These are phyloP conservation scores for Abramis brama DNA, from an alignment of 2,113 vertebrate genomes.

Conservation along the genomic window DNA sequence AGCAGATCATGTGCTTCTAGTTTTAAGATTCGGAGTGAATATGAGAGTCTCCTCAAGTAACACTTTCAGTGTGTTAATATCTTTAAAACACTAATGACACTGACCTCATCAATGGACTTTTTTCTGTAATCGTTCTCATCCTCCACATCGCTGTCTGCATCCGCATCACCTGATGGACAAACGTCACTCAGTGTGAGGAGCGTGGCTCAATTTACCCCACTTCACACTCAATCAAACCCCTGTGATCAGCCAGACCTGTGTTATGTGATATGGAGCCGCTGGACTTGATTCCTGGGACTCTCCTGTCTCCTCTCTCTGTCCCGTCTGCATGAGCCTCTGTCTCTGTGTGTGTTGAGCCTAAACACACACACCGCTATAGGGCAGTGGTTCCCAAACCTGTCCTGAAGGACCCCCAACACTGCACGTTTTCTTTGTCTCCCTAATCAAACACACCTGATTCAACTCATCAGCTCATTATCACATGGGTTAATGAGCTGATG, in stretches of 20 bases:
- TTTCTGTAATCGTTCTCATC: conserved; percentile 95
- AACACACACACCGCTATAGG: not conserved
- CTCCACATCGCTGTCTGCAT: conserved; percentile 93
- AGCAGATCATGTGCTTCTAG: no score
- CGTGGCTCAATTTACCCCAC: not conserved
- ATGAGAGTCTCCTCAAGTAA: not conserved
- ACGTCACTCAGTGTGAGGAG: not conserved
- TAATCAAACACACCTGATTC: no score
- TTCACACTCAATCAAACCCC: not conserved
- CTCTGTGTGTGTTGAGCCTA: conserved; percentile 77
- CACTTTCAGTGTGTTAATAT: not conserved
- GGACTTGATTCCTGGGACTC: conserved; percentile 72
- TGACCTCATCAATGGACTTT: conserved; percentile 96
- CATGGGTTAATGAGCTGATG: no score
- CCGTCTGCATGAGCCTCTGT: conserved; percentile 66
- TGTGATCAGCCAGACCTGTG: not conserved
- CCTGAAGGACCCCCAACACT: no score
- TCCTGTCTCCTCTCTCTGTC: conserved; percentile 68
- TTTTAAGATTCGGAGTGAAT: no score
- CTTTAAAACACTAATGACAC: not conserved
- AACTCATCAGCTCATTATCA: no score
- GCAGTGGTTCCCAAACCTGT: no score
- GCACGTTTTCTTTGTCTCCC: no score
- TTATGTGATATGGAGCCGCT: not conserved
- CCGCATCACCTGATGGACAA: conserved; percentile 84